Evolutionary conservation across 2,888 invertebrate species (phyloP), one percentile per base, ranked within the genome.

Genomic region (Argyresthia goedartella): DNA sequence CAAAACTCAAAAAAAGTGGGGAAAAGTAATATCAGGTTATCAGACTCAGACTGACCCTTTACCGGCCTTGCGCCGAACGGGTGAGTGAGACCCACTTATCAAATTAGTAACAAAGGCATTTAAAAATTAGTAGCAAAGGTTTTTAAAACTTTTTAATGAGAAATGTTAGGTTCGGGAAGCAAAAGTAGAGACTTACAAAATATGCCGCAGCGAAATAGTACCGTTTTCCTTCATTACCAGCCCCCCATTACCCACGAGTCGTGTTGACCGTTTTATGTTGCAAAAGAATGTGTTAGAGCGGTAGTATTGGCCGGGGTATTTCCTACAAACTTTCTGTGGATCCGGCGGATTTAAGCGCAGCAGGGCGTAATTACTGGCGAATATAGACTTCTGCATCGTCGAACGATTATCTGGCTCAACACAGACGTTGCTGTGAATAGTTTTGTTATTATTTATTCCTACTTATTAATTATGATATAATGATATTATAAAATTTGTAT

Each of bases 321-420:
- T 67, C 60, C 60, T 60, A 61, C n/a, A n/a, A 4, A 25, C 25
- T 6, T 25, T 25, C 25, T 25, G 25, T 25, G 25, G 25, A 25
- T 25, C 6, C 25, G 59, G 63, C 61, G 56, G 61, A 63, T 63
- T 52, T 62, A 56, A 61, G 57, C 64, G 62, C 65, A 59, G 69
- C 25, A 6, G 25, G 25, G 25, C 6, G 25, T 70, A 73, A 76
- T 78, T 76, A 74, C 72, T 68, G 13, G 63, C 65, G 61, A 80
- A 79, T 73, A 76, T 67, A 73, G 63, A 64, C 65, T 60, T 64
- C 60, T 39, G n/a, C 39, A 39, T 4, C 8, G 39, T n/a, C 39
- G 3, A 25, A 2, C 25, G 25, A 25, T 25, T 25, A 25, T 25
- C 6, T 25, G n/a, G n/a, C n/a, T n/a, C n/a, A n/a, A n/a, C n/a